phyloP scores from a whole-genome alignment of 2,888 invertebrate genomes.

The Theretra japonica region DNA sequence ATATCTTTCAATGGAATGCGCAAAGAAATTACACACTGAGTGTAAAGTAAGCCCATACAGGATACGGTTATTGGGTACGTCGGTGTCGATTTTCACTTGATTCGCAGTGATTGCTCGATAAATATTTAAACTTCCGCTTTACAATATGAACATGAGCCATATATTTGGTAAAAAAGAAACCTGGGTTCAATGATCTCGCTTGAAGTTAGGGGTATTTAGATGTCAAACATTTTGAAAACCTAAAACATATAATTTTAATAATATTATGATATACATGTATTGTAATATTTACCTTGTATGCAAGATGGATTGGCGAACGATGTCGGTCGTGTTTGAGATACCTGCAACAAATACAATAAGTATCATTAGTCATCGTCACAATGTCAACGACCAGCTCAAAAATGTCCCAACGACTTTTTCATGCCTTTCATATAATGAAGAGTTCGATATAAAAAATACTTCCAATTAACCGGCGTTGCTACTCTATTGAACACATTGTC shows the following conservation, averaged over 20 bases:
- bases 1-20: neutral
- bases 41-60: neutral
- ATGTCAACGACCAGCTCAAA: neutral
- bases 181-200: neutral
- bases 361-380: constrained; percentile 28
- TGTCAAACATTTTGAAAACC: neutral
- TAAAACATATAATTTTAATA: neutral
- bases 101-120: neutral
- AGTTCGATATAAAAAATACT: neutral
- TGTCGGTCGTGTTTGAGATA: constrained; percentile 22
- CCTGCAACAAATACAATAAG: constrained; percentile 41
- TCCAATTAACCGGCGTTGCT: neutral
- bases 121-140: constrained; percentile 1
- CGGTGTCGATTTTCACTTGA: neutral
- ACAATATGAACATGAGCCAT: neutral
- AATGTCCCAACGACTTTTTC: neutral
- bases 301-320: neutral
- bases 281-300: neutral
- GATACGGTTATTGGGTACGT: neutral
- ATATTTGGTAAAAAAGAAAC: neutral
- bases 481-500: neutral
- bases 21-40: neutral
- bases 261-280: neutral
- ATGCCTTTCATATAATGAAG: neutral
- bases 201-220: neutral